These are phyloP conservation scores for Pammene fasciana DNA, from an alignment of 2,888 invertebrate genomes.

Conservation along the genomic window DNA sequence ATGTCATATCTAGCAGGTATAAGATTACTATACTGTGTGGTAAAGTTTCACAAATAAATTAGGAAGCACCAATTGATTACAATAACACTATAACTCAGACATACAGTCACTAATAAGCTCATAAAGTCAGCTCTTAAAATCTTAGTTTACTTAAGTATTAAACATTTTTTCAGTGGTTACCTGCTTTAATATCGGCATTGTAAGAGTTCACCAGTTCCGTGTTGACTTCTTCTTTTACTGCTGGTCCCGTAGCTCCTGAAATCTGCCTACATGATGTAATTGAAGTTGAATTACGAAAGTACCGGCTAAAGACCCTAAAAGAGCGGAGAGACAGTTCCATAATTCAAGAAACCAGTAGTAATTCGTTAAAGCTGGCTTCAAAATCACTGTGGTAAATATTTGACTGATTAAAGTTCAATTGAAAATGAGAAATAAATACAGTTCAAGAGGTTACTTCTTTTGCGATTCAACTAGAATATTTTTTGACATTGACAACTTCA, in stretches of 20 bases:
- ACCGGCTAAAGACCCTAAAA: slow-evolving; percentile 65
- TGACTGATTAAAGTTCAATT: not conserved
- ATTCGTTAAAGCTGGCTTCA: not conserved
- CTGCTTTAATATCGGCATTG: slow-evolving; percentile 69
- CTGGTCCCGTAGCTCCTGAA: slow-evolving; percentile 58
- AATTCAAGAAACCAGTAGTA: slow-evolving; percentile 29
- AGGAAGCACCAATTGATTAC: too few species aligned
- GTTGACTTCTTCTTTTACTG: slow-evolving; percentile 66
- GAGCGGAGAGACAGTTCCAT: slow-evolving; percentile 68
- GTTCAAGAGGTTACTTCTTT: not conserved
- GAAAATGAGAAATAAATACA: not conserved
- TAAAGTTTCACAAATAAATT: too few species aligned
- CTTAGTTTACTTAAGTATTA: too few species aligned
- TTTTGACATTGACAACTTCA: too few species aligned
- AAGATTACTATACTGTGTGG: too few species aligned
- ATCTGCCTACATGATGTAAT: slow-evolving; percentile 58
- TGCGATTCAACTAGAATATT: not conserved
- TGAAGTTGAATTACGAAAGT: slow-evolving; percentile 62
- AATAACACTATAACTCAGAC: too few species aligned
- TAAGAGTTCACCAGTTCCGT: slow-evolving; percentile 63
- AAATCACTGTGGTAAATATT: not conserved
- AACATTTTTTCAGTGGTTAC: slow-evolving; percentile 54
- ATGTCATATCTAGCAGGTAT: too few species aligned
- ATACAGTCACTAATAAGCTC: too few species aligned
- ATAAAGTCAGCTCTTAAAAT: too few species aligned